Evolutionary conservation across 2,113 vertebrate species (phyloP), one percentile per base, ranked within the genome.

Genomic region (Laticauda laticaudata): DNA sequence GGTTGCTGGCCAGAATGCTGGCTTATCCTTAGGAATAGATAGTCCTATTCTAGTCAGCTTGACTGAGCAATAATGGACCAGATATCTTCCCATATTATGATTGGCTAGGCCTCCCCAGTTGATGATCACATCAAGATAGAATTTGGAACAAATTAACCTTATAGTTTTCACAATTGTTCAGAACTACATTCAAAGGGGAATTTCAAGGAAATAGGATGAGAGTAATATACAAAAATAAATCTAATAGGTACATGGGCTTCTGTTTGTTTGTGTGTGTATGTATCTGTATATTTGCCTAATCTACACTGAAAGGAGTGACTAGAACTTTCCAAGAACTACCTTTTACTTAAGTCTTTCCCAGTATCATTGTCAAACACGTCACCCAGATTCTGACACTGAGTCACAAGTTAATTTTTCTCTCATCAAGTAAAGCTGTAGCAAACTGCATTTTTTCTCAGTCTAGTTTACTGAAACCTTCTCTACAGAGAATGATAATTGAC

Each of bases 381-480:
- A 53, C 92, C 12, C 81, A 87, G 89, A 90, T 93, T 87, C 90
- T 45, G 56, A n/a, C n/a, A 57, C 29, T 91, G 90, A 89, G 54
- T 89, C 93, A 89, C 90, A 89, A 89, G 54, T 89, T 89, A 91
- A 93, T 93, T 93, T 93, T 93, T 91, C 54, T 91, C 87, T 89
- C 45, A 57, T 59, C 90, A 59, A 61, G 64, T 53, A 89, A 89
- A 91, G 45, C 48, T 23, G 15, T 26, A 91, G 51, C 24, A 55
- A 56, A 45, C 85, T 11, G 57, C 51, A n/a, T 53, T 89, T 61
- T 57, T 43, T 89, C 90, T 88, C 20, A 86, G 61, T 51, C 61
- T 88, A 88, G 7, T 15, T 24, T 91, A 81, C 69, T 81, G 69
- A 81, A 81, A 39, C 15, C 51, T 11, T 8, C 54, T 87, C 64